Conservation (phyloP, 2,888 invertebrate genomes). For the Campaea margaritaria region DNA sequence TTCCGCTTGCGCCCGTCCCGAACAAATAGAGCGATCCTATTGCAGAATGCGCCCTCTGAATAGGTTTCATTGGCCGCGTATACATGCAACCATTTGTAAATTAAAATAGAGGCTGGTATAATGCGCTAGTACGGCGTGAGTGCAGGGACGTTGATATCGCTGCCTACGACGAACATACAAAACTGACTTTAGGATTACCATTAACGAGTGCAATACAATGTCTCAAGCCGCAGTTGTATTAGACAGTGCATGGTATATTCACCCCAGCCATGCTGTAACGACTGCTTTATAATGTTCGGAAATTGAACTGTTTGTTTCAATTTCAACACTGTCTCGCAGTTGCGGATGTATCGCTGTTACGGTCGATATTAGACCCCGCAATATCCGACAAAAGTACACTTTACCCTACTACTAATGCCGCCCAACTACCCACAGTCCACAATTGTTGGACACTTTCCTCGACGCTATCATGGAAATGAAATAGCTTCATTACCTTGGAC, state of each 20-base stretch:
- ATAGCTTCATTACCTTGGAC: slow-evolving; percentile 29
- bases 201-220: too few species aligned
- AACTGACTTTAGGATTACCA: too few species aligned
- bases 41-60: slow-evolving; percentile 54
- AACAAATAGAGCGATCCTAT: slow-evolving; percentile 72
- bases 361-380: slow-evolving; percentile 24
- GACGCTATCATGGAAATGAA: slow-evolving; percentile 33
- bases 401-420: slow-evolving; percentile 17
- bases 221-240: too few species aligned
- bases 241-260: too few species aligned
- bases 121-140: neutral
- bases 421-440: slow-evolving; percentile 13
- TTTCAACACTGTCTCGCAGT: neutral
- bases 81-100: slow-evolving; percentile 62
- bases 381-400: slow-evolving; percentile 19
- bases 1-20: slow-evolving; percentile 70
- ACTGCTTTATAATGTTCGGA: neutral
- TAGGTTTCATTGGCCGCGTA: slow-evolving; percentile 62
- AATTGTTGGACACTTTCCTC: slow-evolving; percentile 28
- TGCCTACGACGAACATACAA: too few species aligned
- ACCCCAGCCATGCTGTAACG: neutral
- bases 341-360: slow-evolving; percentile 13
- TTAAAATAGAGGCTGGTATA: slow-evolving; percentile 58
- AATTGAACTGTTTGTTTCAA: neutral
- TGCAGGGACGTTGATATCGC: neutral